Base-by-base conservation (phyloP, 2,888 invertebrate genomes). In the Sesia apiformis region DNA sequence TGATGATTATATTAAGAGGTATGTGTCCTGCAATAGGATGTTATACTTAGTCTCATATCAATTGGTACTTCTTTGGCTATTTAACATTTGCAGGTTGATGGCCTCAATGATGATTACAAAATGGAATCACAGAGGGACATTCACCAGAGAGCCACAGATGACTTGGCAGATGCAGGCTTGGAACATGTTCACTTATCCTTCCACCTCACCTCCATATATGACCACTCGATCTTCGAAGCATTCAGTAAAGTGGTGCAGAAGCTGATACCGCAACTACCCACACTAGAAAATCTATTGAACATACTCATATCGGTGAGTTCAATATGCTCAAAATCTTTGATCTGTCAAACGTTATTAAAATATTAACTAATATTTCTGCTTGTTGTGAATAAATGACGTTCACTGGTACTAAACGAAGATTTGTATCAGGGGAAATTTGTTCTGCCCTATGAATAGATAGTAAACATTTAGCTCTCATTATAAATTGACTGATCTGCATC, bases 221-320 rank as follows among this genome's bases (percentile, higher is more conserved):
- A 99, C 85, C 99, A 99, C 86, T 99, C 99, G 63, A 99, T 99
- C 85, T 99, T 99, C 90, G 99, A 99, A 90, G 99, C 99, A 6
- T 99, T 99, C 88, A 98, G 98, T 69, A 99, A 99, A 93, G 99
- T 99, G 59, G 98, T 99, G 53, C 99, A 99, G 82, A 99, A 99
- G 82, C 89, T 99, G 60, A 99, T 99, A 74, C 98, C 98, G 43
- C 99, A 99, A 81, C 90, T 99, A 69, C 97, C 98, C 41, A 97
- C 98, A 3, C 90, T 99, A 76, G 99, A 99, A 90, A 98, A 98
- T 86, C 92, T 99, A 63, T 91, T 99, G 60, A 98, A 99, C 81
- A 97, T 99, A 77, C 94, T 99, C 66, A 98, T 99, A 88, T 97
- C 98, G 65, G 98, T 98, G 90, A 93, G 93, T 90, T 60, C n/a